A percentile compares a stretch with the other conserved stretches of the same genome.
phyloP scores from a whole-genome alignment of 2,888 invertebrate genomes.

The Pilophorus perplexus region DNA sequence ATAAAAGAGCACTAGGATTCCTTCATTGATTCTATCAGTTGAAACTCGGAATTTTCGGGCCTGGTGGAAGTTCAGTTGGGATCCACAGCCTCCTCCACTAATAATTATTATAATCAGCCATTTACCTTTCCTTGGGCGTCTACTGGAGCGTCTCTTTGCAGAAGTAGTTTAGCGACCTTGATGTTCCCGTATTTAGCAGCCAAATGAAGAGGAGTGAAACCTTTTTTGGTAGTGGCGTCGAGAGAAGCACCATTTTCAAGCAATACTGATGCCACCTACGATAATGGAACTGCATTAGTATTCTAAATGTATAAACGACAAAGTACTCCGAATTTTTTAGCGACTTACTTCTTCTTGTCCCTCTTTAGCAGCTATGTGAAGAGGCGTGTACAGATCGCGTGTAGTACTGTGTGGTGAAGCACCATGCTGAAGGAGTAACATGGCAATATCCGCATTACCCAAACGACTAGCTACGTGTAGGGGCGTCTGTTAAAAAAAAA shows the following conservation, averaged over 20 bases:
- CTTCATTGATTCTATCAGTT: no score
- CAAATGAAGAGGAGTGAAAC: slow-evolving; percentile 94
- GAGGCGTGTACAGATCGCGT: slow-evolving; percentile 91
- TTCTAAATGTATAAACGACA: no score
- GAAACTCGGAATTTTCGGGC: no score
- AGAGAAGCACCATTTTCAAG: slow-evolving; percentile 88
- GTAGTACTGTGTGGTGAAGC: slow-evolving; percentile 86
- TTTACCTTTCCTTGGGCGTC: slow-evolving; percentile 80
- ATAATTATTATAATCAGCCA: no score
- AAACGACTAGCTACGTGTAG: slow-evolving; percentile 93
- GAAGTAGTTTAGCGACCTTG: slow-evolving; percentile 78
- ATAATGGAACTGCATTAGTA: no score
- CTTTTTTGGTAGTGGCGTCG: slow-evolving; percentile 89
- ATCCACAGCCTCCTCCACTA: no score
- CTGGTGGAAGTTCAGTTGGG: no score
- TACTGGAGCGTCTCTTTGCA: slow-evolving; percentile 83
- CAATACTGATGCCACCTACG: slow-evolving; percentile 77
- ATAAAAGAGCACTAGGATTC: no score
- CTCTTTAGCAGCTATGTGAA: slow-evolving; percentile 97
- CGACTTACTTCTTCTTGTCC: slow-evolving; percentile 74
- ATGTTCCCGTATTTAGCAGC: slow-evolving; percentile 97
- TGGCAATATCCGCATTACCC: slow-evolving; percentile 95
- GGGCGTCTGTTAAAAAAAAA: slow-evolving; percentile 69
- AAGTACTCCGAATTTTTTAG: no score
- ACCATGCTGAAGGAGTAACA: slow-evolving; percentile 88